These are phyloP conservation scores for Pristionchus fissidentatus DNA, from an alignment of 2,888 invertebrate species.

Conservation along the genomic window DNA sequence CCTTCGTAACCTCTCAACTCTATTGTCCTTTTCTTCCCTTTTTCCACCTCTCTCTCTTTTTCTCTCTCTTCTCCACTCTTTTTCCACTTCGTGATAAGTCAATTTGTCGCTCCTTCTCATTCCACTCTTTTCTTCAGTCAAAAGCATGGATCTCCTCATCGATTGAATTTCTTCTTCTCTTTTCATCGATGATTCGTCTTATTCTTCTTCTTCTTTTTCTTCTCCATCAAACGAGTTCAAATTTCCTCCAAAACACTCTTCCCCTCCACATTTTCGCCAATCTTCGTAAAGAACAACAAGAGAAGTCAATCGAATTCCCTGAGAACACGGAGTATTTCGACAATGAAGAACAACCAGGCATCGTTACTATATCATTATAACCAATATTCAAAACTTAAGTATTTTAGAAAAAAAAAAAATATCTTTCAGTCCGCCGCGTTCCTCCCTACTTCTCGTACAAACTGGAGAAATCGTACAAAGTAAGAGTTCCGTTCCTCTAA, in stretches of 20 bases:
- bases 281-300: slow-evolving; percentile 43
- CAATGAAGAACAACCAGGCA: slow-evolving; percentile 40
- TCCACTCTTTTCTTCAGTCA: slow-evolving; percentile 36
- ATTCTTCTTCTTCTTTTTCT: slow-evolving; percentile 49
- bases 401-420: neutral
- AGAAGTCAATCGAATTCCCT: slow-evolving; percentile 4
- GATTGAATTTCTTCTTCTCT: neutral
- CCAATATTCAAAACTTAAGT: neutral
- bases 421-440: slow-evolving; percentile 88
- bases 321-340: slow-evolving; percentile 37
- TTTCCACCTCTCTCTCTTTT: slow-evolving; percentile 27
- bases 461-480: slow-evolving; percentile 88
- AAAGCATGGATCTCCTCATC: slow-evolving; percentile 12
- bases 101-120: slow-evolving; percentile 38
- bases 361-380: neutral
- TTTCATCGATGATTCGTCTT: neutral
- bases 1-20: slow-evolving; percentile 31
- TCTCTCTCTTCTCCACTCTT: slow-evolving; percentile 21
- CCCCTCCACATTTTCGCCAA: slow-evolving; percentile 63
- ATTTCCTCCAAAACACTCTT: slow-evolving; percentile 63
- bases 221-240: slow-evolving; percentile 45
- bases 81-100: slow-evolving; percentile 33
- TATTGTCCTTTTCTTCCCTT: slow-evolving; percentile 27
- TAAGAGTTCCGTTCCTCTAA: too few species aligned
- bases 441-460: slow-evolving; percentile 95